Evolutionary conservation across 1,140 invertebrate species (phyloP).

Genomic region (Bombus balteatus): DNA sequence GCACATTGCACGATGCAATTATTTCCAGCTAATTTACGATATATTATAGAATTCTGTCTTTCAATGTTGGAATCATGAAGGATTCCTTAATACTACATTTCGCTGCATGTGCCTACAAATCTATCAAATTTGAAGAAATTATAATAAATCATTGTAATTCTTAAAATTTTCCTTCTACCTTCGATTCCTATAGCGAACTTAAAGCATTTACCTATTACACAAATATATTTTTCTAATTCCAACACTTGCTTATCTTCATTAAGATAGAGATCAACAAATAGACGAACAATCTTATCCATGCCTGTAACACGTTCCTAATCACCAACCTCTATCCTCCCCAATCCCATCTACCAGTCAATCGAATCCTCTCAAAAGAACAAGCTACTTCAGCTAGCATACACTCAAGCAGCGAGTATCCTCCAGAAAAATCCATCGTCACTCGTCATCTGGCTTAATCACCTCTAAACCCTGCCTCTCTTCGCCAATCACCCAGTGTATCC

Average conservation of each 20-base stretch:
- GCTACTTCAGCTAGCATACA: not conserved
- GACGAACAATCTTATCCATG: not conserved
- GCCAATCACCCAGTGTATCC: not conserved
- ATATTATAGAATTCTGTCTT: not conserved
- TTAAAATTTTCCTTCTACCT: too few relatives aligned
- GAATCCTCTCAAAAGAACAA: not conserved
- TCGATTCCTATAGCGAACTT: too few relatives aligned
- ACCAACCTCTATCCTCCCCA: not conserved
- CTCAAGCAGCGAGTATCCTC: not conserved
- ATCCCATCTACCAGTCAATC: not conserved
- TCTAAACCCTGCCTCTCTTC: not conserved
- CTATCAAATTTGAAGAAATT: not conserved
- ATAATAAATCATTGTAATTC: too few relatives aligned
- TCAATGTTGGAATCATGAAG: not conserved
- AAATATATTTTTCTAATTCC: not conserved
- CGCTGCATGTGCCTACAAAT: not conserved
- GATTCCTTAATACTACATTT: too few relatives aligned
- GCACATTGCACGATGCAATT: too few relatives aligned
- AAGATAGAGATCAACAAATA: not conserved
- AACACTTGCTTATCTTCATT: not conserved
- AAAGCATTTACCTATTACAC: not conserved
- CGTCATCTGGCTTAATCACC: not conserved
- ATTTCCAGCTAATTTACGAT: too few relatives aligned
- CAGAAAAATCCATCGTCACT: not conserved
- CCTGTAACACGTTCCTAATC: not conserved